Conservation (phyloP, 2,797 vertebrate genomes). For the Poecilia wingei region DNA sequence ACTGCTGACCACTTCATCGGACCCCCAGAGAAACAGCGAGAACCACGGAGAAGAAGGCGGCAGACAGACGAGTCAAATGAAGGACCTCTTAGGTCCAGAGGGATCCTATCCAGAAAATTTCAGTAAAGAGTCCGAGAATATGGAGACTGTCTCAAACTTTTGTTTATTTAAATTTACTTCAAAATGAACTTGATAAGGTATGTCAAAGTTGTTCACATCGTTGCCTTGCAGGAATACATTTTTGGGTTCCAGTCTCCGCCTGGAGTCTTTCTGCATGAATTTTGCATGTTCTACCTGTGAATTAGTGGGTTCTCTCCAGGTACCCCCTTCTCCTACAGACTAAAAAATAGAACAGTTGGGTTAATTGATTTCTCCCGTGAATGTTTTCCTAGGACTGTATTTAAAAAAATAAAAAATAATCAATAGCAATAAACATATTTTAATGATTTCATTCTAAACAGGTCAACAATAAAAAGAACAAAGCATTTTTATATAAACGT, state of each 20-base stretch:
- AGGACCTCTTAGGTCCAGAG: constrained; percentile 44
- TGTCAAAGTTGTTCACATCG: not conserved
- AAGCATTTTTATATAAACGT: not conserved
- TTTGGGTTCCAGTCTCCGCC: not conserved
- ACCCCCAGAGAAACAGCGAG: constrained; percentile 9
- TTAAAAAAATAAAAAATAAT: not conserved
- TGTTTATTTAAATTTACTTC: not conserved
- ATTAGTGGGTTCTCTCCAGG: not conserved
- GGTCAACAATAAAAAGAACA: not conserved
- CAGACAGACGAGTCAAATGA: constrained; percentile 14
- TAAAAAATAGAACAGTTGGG: not conserved
- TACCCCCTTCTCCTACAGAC: not conserved
- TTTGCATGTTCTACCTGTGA: not conserved
- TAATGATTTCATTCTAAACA: not conserved
- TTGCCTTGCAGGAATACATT: not conserved
- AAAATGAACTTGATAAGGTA: not conserved
- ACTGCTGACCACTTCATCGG: constrained; percentile 81
- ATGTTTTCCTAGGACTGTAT: not conserved
- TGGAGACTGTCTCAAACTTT: not conserved
- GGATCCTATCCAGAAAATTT: constrained; percentile 20
- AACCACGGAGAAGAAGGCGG: constrained; percentile 4
- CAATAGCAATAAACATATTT: not conserved
- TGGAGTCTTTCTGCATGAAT: not conserved
- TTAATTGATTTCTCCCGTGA: not conserved
- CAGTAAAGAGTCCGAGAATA: not conserved